Evolutionary conservation across 2,113 vertebrate genomes (phyloP).

Genomic region (Xiphophorus hellerii): DNA sequence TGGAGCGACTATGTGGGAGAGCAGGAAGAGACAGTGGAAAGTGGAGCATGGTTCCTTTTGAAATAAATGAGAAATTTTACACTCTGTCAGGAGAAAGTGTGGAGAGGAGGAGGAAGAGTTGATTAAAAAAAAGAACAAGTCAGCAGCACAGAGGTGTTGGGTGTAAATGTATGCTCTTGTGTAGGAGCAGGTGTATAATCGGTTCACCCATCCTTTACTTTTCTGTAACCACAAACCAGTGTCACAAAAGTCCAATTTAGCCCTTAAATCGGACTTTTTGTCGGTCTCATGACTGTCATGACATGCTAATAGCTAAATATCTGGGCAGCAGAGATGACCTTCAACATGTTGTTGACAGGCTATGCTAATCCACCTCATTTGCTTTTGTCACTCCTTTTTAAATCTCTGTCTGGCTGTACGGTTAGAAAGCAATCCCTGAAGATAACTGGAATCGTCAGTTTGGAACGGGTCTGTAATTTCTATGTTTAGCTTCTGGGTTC

Average conservation of each 20-base stretch:
- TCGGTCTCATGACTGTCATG: too few relatives aligned
- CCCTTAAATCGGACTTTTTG: not conserved
- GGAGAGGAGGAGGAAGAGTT: conserved; percentile 29
- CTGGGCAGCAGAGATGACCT: too few relatives aligned
- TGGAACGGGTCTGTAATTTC: not conserved
- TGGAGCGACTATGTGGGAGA: conserved; percentile 23
- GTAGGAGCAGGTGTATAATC: conserved; percentile 12
- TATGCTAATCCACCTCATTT: too few relatives aligned
- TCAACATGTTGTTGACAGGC: too few relatives aligned
- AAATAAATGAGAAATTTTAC: conserved; percentile 3
- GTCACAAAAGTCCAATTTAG: conserved; percentile 13
- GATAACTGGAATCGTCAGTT: too few relatives aligned
- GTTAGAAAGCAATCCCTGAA: too few relatives aligned
- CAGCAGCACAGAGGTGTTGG: conserved; percentile 23
- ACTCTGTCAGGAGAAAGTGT: conserved; percentile 41
- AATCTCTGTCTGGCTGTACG: too few relatives aligned
- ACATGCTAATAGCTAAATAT: too few relatives aligned
- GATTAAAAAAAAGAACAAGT: conserved; percentile 30
- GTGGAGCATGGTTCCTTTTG: not conserved
- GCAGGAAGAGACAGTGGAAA: conserved; percentile 17
- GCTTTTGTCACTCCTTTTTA: too few relatives aligned
- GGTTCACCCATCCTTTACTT: conserved; percentile 29
- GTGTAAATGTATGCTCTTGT: conserved; percentile 32
- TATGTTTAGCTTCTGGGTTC: not conserved
- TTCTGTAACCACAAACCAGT: conserved; percentile 42